Base-by-base conservation (phyloP, 2,797 vertebrate genomes). In the Ispidina picta region DNA sequence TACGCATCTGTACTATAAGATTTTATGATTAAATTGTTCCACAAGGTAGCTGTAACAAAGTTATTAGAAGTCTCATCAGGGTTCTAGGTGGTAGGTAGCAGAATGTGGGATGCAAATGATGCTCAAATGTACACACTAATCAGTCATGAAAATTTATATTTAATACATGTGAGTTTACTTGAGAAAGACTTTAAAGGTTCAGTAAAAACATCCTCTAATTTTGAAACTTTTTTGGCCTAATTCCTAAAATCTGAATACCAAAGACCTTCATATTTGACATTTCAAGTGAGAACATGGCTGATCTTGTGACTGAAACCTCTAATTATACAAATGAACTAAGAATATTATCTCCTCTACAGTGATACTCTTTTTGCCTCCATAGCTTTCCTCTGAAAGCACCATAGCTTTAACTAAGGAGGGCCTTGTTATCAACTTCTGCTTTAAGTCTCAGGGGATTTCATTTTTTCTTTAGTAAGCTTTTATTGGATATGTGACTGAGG, bases 21-120 rank as follows among this genome's bases (percentile, higher is more conserved):
- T 93, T 96, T 97, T 81, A 94, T 88, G 41, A 96, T 96, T 95
- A 94, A 93, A 95, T 95, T 94, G 76, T 94, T 96, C 94, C 91
- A 92, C 2, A 64, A 95, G 71, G 84, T 88, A 91, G 87, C 70
- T 80, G 59, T 95, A 94, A 62, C 60, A 35, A 33, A 54, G 55
- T 94, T 96, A 70, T 83, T 84, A 96, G 94, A 96, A 72, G 55
- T 69, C 63, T 83, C 91, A 83, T 96, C 80, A 87, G 15, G 70
- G 33, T 89, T 93, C 90, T 96, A 96, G 88, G 89, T 96, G 96
- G 85, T 79, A 69, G 82, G 60, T 46, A 73, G 82, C 90, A 83
- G 81, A 95, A 96, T 90, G 83, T 79, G 75, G 92, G 89, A 63
- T 74, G 37, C 60, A 96, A 33, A 71, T 79, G 55, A 46, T 90